A percentile compares a stretch with the other conserved stretches of the same genome.
Evolutionary conservation across 2,797 vertebrate genomes (phyloP).

Genomic region (Catamblyrhynchus diadema): DNA sequence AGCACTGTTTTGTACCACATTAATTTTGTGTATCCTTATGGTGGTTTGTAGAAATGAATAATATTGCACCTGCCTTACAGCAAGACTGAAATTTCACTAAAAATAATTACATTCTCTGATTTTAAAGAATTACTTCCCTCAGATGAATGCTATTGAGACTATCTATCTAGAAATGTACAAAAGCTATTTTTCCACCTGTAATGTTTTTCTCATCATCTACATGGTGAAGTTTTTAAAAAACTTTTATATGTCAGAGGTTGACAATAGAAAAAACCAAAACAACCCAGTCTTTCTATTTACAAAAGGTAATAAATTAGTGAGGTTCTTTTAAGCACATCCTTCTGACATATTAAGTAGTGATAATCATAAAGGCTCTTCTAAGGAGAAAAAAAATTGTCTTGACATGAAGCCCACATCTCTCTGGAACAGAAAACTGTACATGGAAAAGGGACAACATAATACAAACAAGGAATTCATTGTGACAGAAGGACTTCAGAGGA

Average conservation of each 20-base stretch:
- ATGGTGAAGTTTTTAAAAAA: constrained; percentile 5
- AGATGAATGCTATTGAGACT: not conserved
- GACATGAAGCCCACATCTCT: not conserved
- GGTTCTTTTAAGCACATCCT: not conserved
- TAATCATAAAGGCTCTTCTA: not conserved
- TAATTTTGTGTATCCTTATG: not conserved
- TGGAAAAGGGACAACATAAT: not conserved
- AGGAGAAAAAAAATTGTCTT: not conserved
- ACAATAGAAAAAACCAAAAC: not conserved
- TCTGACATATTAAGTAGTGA: not conserved
- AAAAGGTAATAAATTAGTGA: constrained; percentile 21
- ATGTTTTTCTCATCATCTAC: not conserved
- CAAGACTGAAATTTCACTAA: constrained; percentile 9
- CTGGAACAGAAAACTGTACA: not conserved
- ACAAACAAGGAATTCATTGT: not conserved
- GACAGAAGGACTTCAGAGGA: not conserved
- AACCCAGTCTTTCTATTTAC: constrained; percentile 15
- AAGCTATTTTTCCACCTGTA: not conserved
- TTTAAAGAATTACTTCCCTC: not conserved
- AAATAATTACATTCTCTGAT: not conserved
- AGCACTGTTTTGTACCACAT: not conserved
- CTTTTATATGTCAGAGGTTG: not conserved
- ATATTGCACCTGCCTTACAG: constrained; percentile 1
- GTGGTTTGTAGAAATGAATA: not conserved
- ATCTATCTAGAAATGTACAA: not conserved